Evolutionary conservation across 2,797 vertebrate species (phyloP).

Genomic region (Phalloptychus januarius): DNA sequence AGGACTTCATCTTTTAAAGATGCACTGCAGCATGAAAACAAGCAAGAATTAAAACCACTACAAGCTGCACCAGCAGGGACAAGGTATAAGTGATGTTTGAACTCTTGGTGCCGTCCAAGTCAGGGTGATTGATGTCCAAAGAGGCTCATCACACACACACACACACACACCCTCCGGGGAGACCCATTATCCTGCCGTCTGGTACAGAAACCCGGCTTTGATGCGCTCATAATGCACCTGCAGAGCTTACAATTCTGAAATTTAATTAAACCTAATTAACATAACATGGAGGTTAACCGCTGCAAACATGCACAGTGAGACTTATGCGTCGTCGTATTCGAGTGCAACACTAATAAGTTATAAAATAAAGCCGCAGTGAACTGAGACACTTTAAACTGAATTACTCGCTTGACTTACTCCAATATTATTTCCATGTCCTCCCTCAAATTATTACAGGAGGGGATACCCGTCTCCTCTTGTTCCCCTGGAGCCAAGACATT

Average conservation of each 20-base stretch:
- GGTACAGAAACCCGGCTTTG: constrained; percentile 44
- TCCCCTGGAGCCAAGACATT: constrained; percentile 60
- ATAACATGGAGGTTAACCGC: not conserved
- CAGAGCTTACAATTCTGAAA: constrained; percentile 10
- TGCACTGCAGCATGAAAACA: constrained; percentile 49
- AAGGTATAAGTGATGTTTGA: constrained; percentile 52
- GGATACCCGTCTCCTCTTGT: constrained; percentile 39
- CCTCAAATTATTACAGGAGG: constrained; percentile 61
- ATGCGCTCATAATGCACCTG: constrained; percentile 19
- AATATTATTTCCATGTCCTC: constrained; percentile 59
- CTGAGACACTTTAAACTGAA: constrained; percentile 50
- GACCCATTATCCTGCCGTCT: constrained; percentile 41
- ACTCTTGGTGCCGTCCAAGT: constrained; percentile 23
- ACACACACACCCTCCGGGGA: constrained; percentile 25
- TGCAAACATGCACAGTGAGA: not conserved
- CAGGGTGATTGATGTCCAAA: constrained; percentile 47
- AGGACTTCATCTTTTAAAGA: constrained; percentile 74
- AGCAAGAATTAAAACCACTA: constrained; percentile 65
- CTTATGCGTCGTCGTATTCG: not conserved
- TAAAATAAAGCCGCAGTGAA: constrained; percentile 7
- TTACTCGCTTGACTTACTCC: constrained; percentile 51
- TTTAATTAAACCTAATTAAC: constrained; percentile 9
- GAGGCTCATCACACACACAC: constrained; percentile 29
- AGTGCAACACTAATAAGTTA: constrained; percentile 8
- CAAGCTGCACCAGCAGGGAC: constrained; percentile 40